Percentiles rank a stretch among this genome's conserved stretches.
These are phyloP conservation scores for Anthophora plumipes DNA, from an alignment of 2,888 invertebrate species.

Conservation along the genomic window DNA sequence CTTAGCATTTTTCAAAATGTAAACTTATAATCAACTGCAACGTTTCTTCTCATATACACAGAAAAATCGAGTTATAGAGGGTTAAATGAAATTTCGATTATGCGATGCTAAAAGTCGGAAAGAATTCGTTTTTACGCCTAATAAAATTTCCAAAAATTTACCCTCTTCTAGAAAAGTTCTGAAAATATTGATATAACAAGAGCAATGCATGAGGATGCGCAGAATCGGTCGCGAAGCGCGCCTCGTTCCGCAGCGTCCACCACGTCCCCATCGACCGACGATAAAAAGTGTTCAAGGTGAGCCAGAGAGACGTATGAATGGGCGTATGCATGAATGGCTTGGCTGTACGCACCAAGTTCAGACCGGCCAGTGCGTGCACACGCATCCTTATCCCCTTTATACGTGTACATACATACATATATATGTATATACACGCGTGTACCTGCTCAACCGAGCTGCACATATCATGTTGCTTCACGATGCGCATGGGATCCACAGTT, in stretches of 20 bases:
- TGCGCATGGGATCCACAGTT: slow-evolving; percentile 18
- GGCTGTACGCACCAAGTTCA: slow-evolving; percentile 71
- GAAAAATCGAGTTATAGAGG: too few relatives aligned
- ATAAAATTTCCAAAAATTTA: background rate
- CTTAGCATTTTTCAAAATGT: too few relatives aligned
- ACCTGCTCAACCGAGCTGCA: slow-evolving; percentile 30
- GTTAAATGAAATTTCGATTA: too few relatives aligned
- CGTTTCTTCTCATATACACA: too few relatives aligned
- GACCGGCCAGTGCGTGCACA: slow-evolving; percentile 56
- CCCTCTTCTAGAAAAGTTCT: background rate
- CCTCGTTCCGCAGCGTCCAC: slow-evolving; percentile 29
- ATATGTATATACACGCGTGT: slow-evolving; percentile 15
- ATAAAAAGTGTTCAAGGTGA: slow-evolving; percentile 82
- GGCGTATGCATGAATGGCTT: slow-evolving; percentile 83
- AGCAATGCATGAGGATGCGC: background rate
- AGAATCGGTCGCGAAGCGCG: background rate
- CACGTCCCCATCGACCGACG: slow-evolving; percentile 61
- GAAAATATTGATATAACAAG: background rate
- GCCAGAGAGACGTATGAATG: slow-evolving; percentile 81
- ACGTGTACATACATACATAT: slow-evolving; percentile 13
- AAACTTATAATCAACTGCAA: too few relatives aligned
- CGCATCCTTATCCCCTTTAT: slow-evolving; percentile 39
- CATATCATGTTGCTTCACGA: slow-evolving; percentile 15
- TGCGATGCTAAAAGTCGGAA: too few relatives aligned
- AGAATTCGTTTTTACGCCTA: too few relatives aligned